phyloP scores from a whole-genome alignment of 1,140 invertebrate genomes.

The Hirudo medicinalis region DNA sequence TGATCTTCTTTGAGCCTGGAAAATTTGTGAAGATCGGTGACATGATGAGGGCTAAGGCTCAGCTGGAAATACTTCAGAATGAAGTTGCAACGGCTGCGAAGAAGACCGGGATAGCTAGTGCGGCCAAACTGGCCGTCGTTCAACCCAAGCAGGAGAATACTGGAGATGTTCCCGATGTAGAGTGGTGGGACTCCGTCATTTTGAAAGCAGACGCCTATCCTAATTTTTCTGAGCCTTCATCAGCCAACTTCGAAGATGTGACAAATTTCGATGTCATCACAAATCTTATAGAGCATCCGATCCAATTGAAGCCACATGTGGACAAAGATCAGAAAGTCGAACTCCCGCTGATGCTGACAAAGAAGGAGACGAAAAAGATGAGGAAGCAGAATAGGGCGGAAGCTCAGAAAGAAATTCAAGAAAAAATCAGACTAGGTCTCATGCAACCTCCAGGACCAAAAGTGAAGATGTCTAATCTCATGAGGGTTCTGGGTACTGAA shows the following conservation, averaged over 20 bases:
- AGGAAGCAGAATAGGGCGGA: constrained; percentile 85
- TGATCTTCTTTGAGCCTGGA: constrained; percentile 85
- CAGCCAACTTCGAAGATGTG: not conserved
- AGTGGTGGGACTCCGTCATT: constrained; percentile 98
- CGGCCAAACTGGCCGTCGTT: constrained; percentile 83
- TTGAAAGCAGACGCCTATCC: constrained; percentile 50
- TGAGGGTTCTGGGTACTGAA: constrained; percentile 92
- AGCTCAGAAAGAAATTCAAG: constrained; percentile 93
- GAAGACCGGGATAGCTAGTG: constrained; percentile 94
- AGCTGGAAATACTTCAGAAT: constrained; percentile 80
- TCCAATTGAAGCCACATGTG: constrained; percentile 83
- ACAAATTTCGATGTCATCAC: constrained; percentile 50
- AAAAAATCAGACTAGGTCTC: constrained; percentile 88
- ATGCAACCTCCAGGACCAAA: constrained; percentile 94
- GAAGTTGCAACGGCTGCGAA: constrained; percentile 93
- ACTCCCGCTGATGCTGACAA: constrained; percentile 87
- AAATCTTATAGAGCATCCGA: constrained; percentile 91
- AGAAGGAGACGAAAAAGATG: constrained; percentile 94
- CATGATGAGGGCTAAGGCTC: constrained; percentile 77
- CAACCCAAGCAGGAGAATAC: constrained; percentile 53
- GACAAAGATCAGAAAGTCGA: constrained; percentile 63
- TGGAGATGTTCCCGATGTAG: constrained; percentile 78
- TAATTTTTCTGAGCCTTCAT: no score
- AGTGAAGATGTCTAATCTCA: constrained; percentile 90
- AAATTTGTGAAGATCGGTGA: constrained; percentile 83